phyloP scores from a whole-genome alignment of 2,888 invertebrate species.

The Antheraea assamensis region DNA sequence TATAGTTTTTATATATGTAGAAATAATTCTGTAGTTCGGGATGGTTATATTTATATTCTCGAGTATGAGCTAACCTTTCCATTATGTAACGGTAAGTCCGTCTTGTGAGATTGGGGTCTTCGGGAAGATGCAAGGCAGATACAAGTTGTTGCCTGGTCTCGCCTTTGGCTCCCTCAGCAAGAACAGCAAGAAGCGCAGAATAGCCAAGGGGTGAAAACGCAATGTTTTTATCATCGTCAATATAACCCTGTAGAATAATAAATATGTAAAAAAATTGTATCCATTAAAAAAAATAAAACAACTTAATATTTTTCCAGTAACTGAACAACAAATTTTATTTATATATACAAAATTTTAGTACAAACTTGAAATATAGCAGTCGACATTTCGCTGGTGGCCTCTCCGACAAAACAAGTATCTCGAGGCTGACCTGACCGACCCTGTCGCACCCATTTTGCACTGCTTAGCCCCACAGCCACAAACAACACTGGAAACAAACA shows the following conservation, averaged over 20 bases:
- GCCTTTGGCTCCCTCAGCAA: conserved; percentile 84
- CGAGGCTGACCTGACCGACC: conserved; percentile 59
- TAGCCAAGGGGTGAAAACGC: conserved; percentile 86
- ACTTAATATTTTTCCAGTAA: background rate
- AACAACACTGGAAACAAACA: conserved; percentile 52
- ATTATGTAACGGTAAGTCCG: conserved; percentile 75
- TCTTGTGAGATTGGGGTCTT: conserved; percentile 70
- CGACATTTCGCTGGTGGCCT: conserved; percentile 76
- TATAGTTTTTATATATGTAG: conserved; percentile 85
- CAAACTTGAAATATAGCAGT: conserved; percentile 79
- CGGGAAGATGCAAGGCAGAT: conserved; percentile 80
- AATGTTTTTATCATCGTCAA: conserved; percentile 79
- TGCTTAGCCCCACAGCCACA: conserved; percentile 53
- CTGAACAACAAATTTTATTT: background rate
- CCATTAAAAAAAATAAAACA: background rate
- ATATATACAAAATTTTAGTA: background rate
- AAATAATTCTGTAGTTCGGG: conserved; percentile 86
- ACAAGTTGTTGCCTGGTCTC: conserved; percentile 83
- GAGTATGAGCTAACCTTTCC: conserved; percentile 74
- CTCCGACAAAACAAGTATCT: conserved; percentile 74
- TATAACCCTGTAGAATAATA: conserved; percentile 69
- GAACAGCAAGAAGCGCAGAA: conserved; percentile 83
- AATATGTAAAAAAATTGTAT: background rate
- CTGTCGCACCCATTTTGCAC: conserved; percentile 66
- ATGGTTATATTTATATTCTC: conserved; percentile 73